Conservation (phyloP, 2,113 vertebrate genomes). For the Regulus satrapa region DNA sequence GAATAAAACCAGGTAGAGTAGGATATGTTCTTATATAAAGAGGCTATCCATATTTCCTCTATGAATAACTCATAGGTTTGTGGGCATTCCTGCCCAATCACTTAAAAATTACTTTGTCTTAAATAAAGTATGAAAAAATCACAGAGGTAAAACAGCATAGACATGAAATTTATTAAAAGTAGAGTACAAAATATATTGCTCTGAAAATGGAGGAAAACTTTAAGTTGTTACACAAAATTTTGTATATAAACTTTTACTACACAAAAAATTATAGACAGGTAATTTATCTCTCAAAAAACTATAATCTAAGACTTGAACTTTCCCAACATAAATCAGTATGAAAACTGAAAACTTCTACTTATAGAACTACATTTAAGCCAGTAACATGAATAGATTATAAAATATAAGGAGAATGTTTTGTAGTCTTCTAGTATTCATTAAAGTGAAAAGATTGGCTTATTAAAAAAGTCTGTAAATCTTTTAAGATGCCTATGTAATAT, state of each 20-base stretch:
- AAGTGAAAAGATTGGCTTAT: background rate
- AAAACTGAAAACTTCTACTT: background rate
- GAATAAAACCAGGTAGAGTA: background rate
- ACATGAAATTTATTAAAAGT: background rate
- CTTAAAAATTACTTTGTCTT: background rate
- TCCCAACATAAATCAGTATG: background rate
- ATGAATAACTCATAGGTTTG: background rate
- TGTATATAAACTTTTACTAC: background rate
- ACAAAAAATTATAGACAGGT: background rate
- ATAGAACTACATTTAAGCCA: background rate
- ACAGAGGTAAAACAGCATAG: background rate
- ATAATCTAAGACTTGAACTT: background rate
- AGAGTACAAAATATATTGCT: background rate
- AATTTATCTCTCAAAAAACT: background rate
- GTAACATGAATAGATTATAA: background rate
- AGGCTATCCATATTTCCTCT: background rate
- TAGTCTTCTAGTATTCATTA: background rate
- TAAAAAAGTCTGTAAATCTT: background rate
- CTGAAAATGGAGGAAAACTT: background rate
- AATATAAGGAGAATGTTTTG: background rate
- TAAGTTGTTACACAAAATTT: background rate
- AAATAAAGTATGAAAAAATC: background rate
- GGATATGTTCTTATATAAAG: background rate
- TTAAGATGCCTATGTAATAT: background rate
- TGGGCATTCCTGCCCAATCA: background rate